phyloP scores from a whole-genome alignment of 2,113 vertebrate genomes.

The Caretta caretta region DNA sequence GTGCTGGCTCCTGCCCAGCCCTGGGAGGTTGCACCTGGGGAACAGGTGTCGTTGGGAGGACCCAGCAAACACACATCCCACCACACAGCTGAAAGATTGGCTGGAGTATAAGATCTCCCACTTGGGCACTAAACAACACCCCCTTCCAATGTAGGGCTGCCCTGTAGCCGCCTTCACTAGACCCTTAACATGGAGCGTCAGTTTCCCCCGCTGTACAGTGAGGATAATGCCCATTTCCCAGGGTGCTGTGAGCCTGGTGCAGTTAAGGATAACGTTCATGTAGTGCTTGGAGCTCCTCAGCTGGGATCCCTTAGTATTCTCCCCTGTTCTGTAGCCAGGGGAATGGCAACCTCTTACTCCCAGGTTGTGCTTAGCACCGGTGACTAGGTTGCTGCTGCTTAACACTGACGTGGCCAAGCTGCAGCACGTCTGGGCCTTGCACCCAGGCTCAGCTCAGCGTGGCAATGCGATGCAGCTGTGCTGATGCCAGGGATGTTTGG shows the following conservation, averaged over 20 bases:
- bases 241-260: neutral
- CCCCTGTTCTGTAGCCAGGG: neutral
- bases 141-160: neutral
- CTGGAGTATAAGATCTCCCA: accelerated
- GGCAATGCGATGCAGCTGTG: neutral
- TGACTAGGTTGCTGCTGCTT: too few species aligned
- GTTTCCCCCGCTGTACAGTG: neutral
- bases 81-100: neutral
- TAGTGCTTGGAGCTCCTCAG: neutral
- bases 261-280: too few species aligned
- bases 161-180: neutral
- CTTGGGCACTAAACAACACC: neutral
- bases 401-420: too few species aligned
- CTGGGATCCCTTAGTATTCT: neutral
- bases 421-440: too few species aligned
- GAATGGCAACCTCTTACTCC: too few species aligned
- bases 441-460: too few species aligned
- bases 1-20: neutral
- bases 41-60: neutral
- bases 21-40: neutral
- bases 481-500: neutral
- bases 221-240: neutral
- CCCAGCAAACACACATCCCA: accelerated
- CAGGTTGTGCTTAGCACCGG: too few species aligned
- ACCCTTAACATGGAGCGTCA: accelerated